phyloP scores from a whole-genome alignment of 2,113 vertebrate species.

The Lota lota region DNA sequence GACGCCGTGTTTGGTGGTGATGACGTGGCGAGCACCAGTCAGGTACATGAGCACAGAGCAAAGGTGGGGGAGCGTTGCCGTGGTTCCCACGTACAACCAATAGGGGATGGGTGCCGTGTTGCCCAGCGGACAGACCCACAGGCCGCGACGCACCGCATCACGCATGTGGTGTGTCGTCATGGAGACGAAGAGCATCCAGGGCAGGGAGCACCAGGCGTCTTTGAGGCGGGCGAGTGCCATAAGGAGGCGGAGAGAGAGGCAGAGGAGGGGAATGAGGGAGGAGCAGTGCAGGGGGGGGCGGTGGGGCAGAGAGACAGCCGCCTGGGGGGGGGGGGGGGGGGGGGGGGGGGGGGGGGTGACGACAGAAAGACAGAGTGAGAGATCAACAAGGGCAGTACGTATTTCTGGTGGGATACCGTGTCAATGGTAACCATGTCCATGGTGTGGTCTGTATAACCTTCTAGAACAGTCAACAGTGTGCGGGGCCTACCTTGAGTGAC shows the following conservation, averaged over 20 bases:
- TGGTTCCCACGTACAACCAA: constrained; percentile 90
- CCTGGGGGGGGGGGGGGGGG: constrained; percentile 64
- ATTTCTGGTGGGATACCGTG: too few species aligned
- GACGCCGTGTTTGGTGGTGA: constrained; percentile 89
- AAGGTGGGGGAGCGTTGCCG: constrained; percentile 87
- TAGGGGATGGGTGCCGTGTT: constrained; percentile 89
- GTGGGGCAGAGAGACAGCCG: constrained; percentile 82
- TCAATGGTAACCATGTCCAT: too few species aligned
- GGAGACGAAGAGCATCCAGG: constrained; percentile 94
- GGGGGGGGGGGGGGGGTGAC: constrained; percentile 24
- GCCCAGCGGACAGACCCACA: constrained; percentile 93
- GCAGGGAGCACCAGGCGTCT: constrained; percentile 92
- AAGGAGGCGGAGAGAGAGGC: constrained; percentile 81
- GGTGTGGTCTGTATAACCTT: not conserved
- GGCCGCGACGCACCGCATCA: constrained; percentile 87
- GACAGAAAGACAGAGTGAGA: not conserved
- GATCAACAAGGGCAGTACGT: not conserved
- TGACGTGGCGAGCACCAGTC: constrained; percentile 87
- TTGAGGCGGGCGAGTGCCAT: constrained; percentile 88
- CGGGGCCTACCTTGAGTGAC: constrained; percentile 83
- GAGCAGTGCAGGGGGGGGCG: constrained; percentile 93
- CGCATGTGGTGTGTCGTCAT: constrained; percentile 92
- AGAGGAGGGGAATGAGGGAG: constrained; percentile 83
- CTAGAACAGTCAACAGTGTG: not conserved
- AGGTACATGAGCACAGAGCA: constrained; percentile 93